Evolutionary conservation across 2,113 vertebrate species (phyloP), one percentile per base, ranked within the genome.

Genomic region (Phoxinus phoxinus): DNA sequence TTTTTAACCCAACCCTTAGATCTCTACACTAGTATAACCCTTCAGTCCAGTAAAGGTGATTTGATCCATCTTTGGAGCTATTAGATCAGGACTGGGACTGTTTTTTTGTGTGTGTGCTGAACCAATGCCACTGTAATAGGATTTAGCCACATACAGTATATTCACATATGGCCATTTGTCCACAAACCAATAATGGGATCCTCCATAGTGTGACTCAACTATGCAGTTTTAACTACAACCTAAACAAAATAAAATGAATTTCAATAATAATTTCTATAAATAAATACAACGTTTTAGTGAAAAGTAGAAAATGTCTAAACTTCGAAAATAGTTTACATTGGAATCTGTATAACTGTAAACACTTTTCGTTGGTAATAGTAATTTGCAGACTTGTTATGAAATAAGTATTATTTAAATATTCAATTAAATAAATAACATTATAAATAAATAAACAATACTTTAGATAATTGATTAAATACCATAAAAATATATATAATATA

Each of bases 1-100:
- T 85, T 86, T 85, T 82, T 90, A 89, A 92, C 92, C 89, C 89
- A 72, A 85, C 88, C 53, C 90, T 86, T 90, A 93, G 92, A 93
- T 90, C 89, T 92, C 6, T 2, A 85, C 85, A 67, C 65, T 80
- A 58, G 63, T 58, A 56, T 46, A 85, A 86, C 85, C 56, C 72
- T 15, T 41, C 11, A 46, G 46, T 9, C 59, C 25, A 59, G 69
- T 86, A 27, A 83, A 56, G 35, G 59, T 72, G 44, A 82, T 75
- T 53, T 61, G 56, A 87, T 85, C 82, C 90, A 86, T 88, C 89
- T 90, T 92, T 91, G 90, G 90, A 91, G 85, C 89, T 89, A 91
- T 91, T 92, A 91, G 89, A 91, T 92, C 87, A 85, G 15, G 67
- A 87, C 82, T 84, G 67, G 37, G 81, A 89, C 89, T 83, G 90